Base-by-base conservation (phyloP, 35 echinoderm and acorn worm genomes). In the Stichopus chloronotus region DNA sequence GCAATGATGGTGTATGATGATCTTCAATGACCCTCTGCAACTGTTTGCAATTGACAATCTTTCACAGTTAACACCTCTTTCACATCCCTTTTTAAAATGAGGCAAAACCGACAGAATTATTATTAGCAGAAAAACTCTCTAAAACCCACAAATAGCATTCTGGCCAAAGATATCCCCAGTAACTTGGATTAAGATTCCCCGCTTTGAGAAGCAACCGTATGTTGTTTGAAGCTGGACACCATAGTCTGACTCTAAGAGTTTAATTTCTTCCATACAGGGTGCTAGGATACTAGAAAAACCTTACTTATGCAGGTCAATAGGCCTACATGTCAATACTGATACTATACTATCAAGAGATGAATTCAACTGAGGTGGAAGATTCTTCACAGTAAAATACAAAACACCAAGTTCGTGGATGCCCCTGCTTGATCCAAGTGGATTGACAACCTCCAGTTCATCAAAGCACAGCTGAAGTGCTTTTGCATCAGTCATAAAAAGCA, bases 341-440 rank as follows among this genome's bases (percentile, higher is more conserved):
- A n/a, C n/a, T n/a, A n/a, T n/a, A n/a, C n/a, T n/a, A n/a, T n/a
- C n/a, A n/a, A n/a, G n/a, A n/a, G n/a, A n/a, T n/a, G n/a, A n/a
- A n/a, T n/a, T n/a, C n/a, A n/a, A n/a, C n/a, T n/a, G n/a, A n/a
- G n/a, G n/a, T n/a, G n/a, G n/a, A n/a, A n/a, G n/a, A n/a, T n/a
- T n/a, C n/a, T n/a, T n/a, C n/a, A n/a, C n/a, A n/a, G n/a, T n/a
- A n/a, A n/a, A 91, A 60, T 91, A 91, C 6, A 91, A 55, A 17
- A 52, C 71, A 8, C 89, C 74, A 19, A 92, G 52, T 21, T 92
- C 63, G 14, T 92, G 74, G 9, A 92, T 81, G 76, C 90, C 90
- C 23, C 90, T 92, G 57, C 78, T 79, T 79, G 76, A 92, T n/a
- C 90, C 90, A n/a, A 91, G 57, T 17, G 90, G 90, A 78, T 91